Evolutionary conservation across 1,140 invertebrate species (phyloP), one percentile per base, ranked within the genome.

Genomic region (Sminthurides bifidus): DNA sequence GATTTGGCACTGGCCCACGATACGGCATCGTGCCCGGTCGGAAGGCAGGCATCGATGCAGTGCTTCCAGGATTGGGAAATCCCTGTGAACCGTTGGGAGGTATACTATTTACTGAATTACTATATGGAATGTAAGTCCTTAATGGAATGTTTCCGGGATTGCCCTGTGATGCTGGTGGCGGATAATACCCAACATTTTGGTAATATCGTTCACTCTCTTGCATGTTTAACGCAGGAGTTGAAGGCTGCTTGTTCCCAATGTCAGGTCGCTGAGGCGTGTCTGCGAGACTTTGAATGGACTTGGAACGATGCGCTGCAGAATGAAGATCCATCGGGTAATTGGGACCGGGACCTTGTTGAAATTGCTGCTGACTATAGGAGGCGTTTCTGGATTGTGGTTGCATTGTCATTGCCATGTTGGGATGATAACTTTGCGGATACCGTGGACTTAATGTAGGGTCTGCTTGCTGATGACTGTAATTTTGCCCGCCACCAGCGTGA

Each of bases 261-360:
- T 64, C 59, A 1, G 54, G 52, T 37, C 54, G 56, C 19, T 56
- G 50, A n/a, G 50, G 59, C 38, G 73, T 69, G 58, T 78, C 76
- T 40, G 74, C 73, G 26, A 79, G 69, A 65, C 77, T 79, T 64
- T 79, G 77, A 64, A 76, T 79, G 19, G 77, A 79, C 61, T 58
- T 57, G 24, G 61, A 63, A 48, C 61, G 37, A n/a, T 48, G 31
- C 21, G 60, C 56, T 17, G 31, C 52, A 8, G 49, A 23, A 29
- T 58, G 54, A n/a, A n/a, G n/a, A n/a, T n/a, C n/a, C n/a, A n/a
- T n/a, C n/a, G n/a, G n/a, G n/a, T n/a, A n/a, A n/a, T n/a, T n/a
- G n/a, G n/a, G n/a, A n/a, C n/a, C n/a, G n/a, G n/a, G n/a, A n/a
- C 40, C 40, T 52, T 56, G 24, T 56, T 51, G 26, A n/a, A n/a